phyloP scores from a whole-genome alignment of 2,113 vertebrate species.

The Aldabrachelys gigantea region DNA sequence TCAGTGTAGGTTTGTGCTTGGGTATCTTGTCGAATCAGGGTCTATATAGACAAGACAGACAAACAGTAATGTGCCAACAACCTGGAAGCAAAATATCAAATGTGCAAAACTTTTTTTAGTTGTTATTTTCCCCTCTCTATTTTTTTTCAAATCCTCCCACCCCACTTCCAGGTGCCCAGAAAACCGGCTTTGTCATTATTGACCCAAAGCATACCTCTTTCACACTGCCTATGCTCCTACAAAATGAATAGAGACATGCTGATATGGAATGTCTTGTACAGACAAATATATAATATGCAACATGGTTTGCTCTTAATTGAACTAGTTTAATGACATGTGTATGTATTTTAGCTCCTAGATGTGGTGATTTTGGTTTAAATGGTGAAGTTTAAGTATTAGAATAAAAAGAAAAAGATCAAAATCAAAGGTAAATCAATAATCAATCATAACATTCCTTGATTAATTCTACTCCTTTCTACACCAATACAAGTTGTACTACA shows the following conservation, averaged over 20 bases:
- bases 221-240: not conserved
- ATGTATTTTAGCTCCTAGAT: not conserved
- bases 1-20: not conserved
- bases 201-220: not conserved
- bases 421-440: constrained; percentile 44
- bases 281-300: not conserved
- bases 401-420: not conserved
- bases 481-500: not conserved
- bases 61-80: not conserved
- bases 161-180: not conserved
- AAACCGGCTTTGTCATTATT: not conserved
- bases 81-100: not conserved
- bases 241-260: not conserved
- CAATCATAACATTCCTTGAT: constrained; percentile 35
- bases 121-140: not conserved
- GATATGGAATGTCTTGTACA: not conserved
- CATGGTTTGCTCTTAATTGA: not conserved
- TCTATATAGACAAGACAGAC: not conserved
- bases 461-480: constrained; percentile 1
- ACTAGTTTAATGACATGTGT: constrained; percentile 13
- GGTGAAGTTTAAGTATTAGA: constrained; percentile 21
- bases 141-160: not conserved
- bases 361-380: constrained; percentile 23
- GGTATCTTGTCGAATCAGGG: not conserved
- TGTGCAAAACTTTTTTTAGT: not conserved